A percentile compares a stretch with the other conserved stretches of the same genome.
These are phyloP conservation scores for Galleria mellonella DNA, from an alignment of 1,140 invertebrate species.

Conservation along the genomic window DNA sequence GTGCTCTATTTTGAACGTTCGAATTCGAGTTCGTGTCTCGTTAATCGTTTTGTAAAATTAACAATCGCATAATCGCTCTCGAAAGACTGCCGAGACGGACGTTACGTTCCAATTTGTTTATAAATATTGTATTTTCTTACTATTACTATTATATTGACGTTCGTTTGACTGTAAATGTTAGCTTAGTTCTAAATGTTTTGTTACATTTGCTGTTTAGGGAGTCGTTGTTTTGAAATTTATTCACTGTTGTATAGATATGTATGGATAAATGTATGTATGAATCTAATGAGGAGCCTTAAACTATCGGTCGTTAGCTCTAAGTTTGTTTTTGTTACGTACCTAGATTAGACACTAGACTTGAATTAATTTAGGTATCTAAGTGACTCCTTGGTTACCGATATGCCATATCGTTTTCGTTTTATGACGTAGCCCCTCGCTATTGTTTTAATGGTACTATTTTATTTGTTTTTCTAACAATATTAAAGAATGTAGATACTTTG, in stretches of 20 bases:
- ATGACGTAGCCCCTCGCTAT: conserved; percentile 5
- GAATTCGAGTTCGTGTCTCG: conserved; percentile 18
- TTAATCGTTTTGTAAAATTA: conserved; percentile 19
- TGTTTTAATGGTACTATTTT: conserved; percentile 18
- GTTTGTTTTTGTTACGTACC: conserved; percentile 44
- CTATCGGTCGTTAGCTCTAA: conserved; percentile 50
- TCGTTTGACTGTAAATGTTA: conserved; percentile 55
- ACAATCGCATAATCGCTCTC: conserved; percentile 19
- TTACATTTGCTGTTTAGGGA: conserved; percentile 58
- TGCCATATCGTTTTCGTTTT: conserved; percentile 45
- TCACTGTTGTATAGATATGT: conserved; percentile 65
- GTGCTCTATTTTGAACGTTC: conserved; percentile 36
- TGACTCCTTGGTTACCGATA: conserved; percentile 34
- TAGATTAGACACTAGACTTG: conserved; percentile 29
- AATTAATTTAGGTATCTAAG: conserved; percentile 27
- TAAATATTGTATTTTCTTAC: conserved; percentile 47
- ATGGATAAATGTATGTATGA: conserved; percentile 39
- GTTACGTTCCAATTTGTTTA: conserved; percentile 17
- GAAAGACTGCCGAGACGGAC: conserved; percentile 30
- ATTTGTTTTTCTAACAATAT: conserved; percentile 51
- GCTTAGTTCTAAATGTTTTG: conserved; percentile 54
- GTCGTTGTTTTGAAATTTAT: conserved; percentile 58
- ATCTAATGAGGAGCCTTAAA: conserved; percentile 55
- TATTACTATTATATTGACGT: conserved; percentile 38
- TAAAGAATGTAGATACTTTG: conserved; percentile 49